A percentile compares a stretch with the other conserved stretches of the same genome.
These are phyloP conservation scores for Choloepus didactylus DNA, from an alignment of 2,797 vertebrate genomes.

Conservation along the genomic window DNA sequence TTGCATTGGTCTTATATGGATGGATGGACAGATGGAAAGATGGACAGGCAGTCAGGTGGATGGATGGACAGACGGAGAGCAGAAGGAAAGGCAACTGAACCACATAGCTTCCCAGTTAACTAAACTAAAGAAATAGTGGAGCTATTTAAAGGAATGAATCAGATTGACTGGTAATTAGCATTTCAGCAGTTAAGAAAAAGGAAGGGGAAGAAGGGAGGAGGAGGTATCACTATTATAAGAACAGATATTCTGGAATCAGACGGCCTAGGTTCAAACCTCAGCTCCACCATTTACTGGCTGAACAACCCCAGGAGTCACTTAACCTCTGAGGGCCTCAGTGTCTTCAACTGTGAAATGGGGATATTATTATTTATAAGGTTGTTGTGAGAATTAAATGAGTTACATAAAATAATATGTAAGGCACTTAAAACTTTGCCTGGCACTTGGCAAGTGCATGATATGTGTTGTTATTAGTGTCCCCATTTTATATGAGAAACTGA, in stretches of 20 bases:
- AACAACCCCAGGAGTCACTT: not conserved
- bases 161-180: conserved; percentile 13
- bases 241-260: not conserved
- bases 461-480: not conserved
- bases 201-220: not conserved
- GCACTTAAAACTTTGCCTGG: not conserved
- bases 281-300: not conserved
- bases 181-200: not conserved
- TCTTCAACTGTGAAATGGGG: not conserved
- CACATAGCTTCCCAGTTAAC: not conserved
- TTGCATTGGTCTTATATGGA: not conserved
- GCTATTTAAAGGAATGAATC: conserved; percentile 49
- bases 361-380: not conserved
- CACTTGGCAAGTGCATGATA: not conserved
- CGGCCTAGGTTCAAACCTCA: not conserved
- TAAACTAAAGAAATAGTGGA: not conserved
- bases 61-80: not conserved
- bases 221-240: not conserved
- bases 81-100: conserved; percentile 16
- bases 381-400: not conserved
- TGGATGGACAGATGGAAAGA: not conserved
- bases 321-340: not conserved
- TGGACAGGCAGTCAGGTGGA: not conserved
- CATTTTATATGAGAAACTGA: not conserved
- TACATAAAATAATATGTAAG: not conserved